phyloP scores from a whole-genome alignment of 2,797 vertebrate species.

The Amblyopsis hoosieri region DNA sequence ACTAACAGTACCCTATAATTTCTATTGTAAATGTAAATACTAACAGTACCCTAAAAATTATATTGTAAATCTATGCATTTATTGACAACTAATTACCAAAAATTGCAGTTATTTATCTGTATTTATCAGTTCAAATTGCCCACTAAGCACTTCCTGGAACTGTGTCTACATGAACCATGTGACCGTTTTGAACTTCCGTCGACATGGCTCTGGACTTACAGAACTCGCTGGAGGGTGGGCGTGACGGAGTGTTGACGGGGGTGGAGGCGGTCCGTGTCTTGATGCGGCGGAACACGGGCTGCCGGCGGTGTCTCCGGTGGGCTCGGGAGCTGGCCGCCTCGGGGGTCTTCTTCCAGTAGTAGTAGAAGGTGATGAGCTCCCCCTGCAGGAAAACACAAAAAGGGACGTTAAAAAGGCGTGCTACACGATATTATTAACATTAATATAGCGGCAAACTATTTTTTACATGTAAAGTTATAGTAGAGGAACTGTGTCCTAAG shows the following conservation, averaged over 20 bases:
- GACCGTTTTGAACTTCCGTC: too few relatives aligned
- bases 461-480: too few relatives aligned
- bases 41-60: too few relatives aligned
- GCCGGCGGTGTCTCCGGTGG: constrained; percentile 94
- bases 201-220: constrained; percentile 68
- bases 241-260: constrained; percentile 94
- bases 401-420: not conserved
- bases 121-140: too few relatives aligned
- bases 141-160: too few relatives aligned
- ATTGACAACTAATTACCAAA: too few relatives aligned
- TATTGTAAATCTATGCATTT: too few relatives aligned
- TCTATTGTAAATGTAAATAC: too few relatives aligned
- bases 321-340: constrained; percentile 97
- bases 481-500: too few relatives aligned
- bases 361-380: constrained; percentile 98
- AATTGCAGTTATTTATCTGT: too few relatives aligned
- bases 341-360: constrained; percentile 99
- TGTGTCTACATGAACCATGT: not conserved
- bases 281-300: constrained; percentile 97
- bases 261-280: constrained; percentile 98
- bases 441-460: too few relatives aligned
- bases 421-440: not conserved
- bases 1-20: too few relatives aligned
- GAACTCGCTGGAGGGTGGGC: constrained; percentile 97
- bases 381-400: constrained; percentile 78